Percentiles rank a stretch among this genome's conserved stretches.
Conservation (phyloP, 1,140 invertebrate genomes). For the Nebria ingens region DNA sequence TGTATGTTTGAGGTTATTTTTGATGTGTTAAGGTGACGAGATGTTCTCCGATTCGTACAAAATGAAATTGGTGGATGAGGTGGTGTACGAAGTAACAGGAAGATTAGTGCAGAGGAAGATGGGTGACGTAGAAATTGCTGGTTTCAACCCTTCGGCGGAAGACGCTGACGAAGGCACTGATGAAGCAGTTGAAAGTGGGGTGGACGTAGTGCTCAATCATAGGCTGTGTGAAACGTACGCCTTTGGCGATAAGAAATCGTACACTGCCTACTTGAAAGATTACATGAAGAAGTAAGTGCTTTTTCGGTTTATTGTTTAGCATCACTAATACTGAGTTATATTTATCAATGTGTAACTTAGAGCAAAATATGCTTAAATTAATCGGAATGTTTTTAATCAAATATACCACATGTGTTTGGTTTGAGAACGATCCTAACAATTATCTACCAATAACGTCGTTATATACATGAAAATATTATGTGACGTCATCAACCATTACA, state of each 20-base stretch:
- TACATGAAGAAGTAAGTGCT: conserved; percentile 87
- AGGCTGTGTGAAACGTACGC: conserved; percentile 77
- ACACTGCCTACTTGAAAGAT: conserved; percentile 85
- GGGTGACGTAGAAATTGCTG: conserved; percentile 72
- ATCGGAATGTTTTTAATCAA: too few relatives aligned
- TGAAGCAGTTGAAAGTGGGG: conserved; percentile 59
- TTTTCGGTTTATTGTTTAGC: conserved; percentile 17
- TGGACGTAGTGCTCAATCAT: conserved; percentile 91
- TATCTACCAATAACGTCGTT: too few relatives aligned
- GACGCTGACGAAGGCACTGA: conserved; percentile 81
- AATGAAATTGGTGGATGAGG: conserved; percentile 85
- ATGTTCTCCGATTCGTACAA: conserved; percentile 98
- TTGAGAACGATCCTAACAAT: too few relatives aligned
- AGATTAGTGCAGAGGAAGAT: conserved; percentile 64
- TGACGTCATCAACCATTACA: too few relatives aligned
- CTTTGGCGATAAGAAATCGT: conserved; percentile 81
- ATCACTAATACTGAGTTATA: conserved; percentile 31
- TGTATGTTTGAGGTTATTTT: conserved; percentile 17
- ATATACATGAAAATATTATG: too few relatives aligned
- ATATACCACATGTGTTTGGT: too few relatives aligned
- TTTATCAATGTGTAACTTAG: conserved; percentile 20
- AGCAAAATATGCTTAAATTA: conserved; percentile 28
- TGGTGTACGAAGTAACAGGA: conserved; percentile 91
- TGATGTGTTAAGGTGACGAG: conserved; percentile 73
- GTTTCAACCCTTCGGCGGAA: conserved; percentile 88